Evolutionary conservation across 2,113 vertebrate genomes (phyloP), one percentile per base, ranked within the genome.

Genomic region (Platysternon megacephalum): DNA sequence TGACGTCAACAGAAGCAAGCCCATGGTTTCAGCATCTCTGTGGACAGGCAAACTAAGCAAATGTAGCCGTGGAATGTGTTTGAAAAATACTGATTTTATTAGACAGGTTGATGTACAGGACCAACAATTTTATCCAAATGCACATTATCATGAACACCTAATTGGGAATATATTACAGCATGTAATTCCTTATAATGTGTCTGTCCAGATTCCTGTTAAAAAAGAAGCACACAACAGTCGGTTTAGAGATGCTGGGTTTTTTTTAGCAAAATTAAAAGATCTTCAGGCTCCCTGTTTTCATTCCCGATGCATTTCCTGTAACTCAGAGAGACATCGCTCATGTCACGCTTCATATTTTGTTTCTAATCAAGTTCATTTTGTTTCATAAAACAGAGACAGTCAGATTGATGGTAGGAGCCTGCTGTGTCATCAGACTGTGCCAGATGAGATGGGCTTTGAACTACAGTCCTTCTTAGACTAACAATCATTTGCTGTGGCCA

Each of bases 51-150:
- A 95, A 93, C 52, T 88, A 42, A 95, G 46, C 44, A 58, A 65
- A 2, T 68, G 44, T 80, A 89, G 86, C 58, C 56, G 85, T 46
- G 89, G 95, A 90, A 88, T 88, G 80, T 93, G 96, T 93, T 97
- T 96, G 97, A 88, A 97, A 98, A 97, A 95, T 53, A 90, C 29
- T 91, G 91, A 81, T 93, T 98, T 97, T 97, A 98, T 98, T 98
- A 92, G 91, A 97, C 87, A 93, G 92, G 92, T 85, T 95, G 95
- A 89, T 97, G 95, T 97, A 95, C 93, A 97, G 92, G 42, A 90
- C 94, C 94, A 93, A 95, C 91, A 88, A 92, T 94, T 97, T 95
- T 92, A 96, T 96, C 91, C 92, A 94, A 96, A 94, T 92, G 96
- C 95, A 96, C 91, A 68, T 1, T 2, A 90, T 72, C 78, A 88